Percentiles rank a stretch among this genome's conserved stretches.
phyloP scores from a whole-genome alignment of 2,113 vertebrate genomes.

The Channa argus region DNA sequence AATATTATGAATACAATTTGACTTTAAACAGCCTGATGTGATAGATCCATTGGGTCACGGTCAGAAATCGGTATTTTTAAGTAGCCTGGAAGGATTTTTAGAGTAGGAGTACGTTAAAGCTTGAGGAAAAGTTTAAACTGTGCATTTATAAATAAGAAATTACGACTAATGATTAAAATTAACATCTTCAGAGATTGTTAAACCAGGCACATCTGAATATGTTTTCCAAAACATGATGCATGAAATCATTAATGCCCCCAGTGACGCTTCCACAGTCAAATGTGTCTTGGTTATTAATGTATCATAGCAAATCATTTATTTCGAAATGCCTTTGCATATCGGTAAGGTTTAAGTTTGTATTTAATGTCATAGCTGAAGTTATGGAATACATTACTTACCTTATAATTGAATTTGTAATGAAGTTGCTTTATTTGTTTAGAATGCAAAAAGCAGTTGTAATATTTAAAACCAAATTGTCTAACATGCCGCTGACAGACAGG shows the following conservation, averaged over 20 bases:
- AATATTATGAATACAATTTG: neutral
- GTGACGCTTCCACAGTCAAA: conserved; percentile 27
- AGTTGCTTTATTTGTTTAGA: neutral
- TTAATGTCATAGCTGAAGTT: neutral
- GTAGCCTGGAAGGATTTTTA: conserved; percentile 3
- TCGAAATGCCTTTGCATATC: neutral
- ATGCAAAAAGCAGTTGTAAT: conserved; percentile 1
- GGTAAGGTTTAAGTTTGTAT: neutral
- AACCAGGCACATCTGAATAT: conserved; percentile 37
- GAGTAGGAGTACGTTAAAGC: neutral
- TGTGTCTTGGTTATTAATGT: conserved; percentile 3
- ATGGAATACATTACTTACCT: neutral
- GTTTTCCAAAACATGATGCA: conserved; percentile 38
- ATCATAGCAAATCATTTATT: neutral
- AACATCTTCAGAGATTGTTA: conserved; percentile 26
- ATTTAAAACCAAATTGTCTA: conserved; percentile 18
- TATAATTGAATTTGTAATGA: too few species aligned
- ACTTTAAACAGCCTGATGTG: neutral
- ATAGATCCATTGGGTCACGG: neutral
- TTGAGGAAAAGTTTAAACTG: conserved; percentile 5
- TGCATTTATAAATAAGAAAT: conserved; percentile 25
- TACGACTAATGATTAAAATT: conserved; percentile 14
- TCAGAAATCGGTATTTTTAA: conserved; percentile 21
- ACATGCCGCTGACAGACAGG: conserved; percentile 6
- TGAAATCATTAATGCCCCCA: conserved; percentile 38